phyloP scores from a whole-genome alignment of 2,888 invertebrate species.

The Dicyrtomina minuta region DNA sequence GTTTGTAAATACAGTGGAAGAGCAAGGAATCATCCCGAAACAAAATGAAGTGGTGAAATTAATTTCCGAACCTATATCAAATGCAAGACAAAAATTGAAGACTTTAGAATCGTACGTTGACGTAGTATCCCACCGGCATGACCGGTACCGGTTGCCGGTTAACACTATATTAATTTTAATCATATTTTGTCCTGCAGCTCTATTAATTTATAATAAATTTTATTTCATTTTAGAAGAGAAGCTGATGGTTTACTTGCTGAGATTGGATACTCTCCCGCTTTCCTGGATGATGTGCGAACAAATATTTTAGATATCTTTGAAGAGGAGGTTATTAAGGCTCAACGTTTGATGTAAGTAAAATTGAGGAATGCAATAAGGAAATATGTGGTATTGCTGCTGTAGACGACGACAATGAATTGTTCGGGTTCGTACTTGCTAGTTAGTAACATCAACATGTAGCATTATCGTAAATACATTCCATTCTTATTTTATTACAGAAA shows the following conservation, averaged over 20 bases:
- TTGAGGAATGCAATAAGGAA: neutral
- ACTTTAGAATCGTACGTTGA: slow-evolving; percentile 41
- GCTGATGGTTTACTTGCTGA: neutral
- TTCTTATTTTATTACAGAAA: slow-evolving; percentile 34
- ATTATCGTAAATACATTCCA: no score
- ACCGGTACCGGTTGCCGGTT: neutral
- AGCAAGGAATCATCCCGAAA: slow-evolving; percentile 33
- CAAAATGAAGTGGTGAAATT: slow-evolving; percentile 35
- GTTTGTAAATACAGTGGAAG: slow-evolving; percentile 37
- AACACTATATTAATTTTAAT: neutral
- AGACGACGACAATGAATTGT: no score
- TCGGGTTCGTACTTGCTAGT: no score
- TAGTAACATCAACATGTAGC: no score
- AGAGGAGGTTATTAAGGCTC: slow-evolving; percentile 24
- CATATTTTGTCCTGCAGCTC: neutral
- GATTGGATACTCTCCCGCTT: neutral
- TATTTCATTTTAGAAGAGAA: neutral
- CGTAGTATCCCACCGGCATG: no score
- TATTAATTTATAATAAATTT: neutral
- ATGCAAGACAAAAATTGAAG: slow-evolving; percentile 40
- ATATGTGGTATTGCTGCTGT: no score
- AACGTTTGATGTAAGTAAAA: slow-evolving; percentile 5
- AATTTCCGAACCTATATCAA: slow-evolving; percentile 37
- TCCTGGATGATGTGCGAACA: neutral
- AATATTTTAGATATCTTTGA: slow-evolving; percentile 37